Conservation (phyloP, 2,797 vertebrate species). For the Takifugu rubripes region DNA sequence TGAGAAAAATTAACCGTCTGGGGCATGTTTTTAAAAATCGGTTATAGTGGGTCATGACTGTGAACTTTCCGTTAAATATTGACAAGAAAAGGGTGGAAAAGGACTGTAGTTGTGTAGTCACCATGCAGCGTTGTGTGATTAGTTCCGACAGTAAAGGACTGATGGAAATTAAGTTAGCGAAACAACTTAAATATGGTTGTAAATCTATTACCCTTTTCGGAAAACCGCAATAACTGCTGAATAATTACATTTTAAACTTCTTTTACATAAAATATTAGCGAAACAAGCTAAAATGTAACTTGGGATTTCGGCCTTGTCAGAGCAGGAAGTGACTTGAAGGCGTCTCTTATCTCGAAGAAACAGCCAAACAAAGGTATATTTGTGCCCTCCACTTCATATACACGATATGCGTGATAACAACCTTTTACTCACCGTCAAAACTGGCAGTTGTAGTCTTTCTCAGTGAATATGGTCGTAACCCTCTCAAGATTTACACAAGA, state of each 20-base stretch:
- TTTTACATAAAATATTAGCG: constrained; percentile 16
- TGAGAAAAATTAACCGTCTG: constrained; percentile 6
- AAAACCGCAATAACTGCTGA: rapidly evolving
- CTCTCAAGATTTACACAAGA: constrained; percentile 55
- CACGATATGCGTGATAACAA: neutral
- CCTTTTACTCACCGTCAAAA: constrained; percentile 53
- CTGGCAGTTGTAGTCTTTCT: neutral
- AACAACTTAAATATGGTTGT: no score
- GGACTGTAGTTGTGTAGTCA: no score
- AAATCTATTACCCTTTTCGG: rapidly evolving
- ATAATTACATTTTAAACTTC: neutral
- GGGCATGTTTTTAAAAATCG: no score
- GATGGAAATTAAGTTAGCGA: no score
- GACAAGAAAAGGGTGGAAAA: no score
- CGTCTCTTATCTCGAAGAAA: constrained; percentile 44
- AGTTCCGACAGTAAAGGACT: no score
- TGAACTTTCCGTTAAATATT: no score
- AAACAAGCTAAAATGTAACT: constrained; percentile 42
- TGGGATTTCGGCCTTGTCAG: constrained; percentile 67
- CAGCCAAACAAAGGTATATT: constrained; percentile 11
- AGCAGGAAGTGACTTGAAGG: constrained; percentile 79
- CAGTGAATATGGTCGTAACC: constrained; percentile 10
- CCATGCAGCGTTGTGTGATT: no score
- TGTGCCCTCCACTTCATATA: neutral
- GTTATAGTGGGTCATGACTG: no score